A percentile compares a stretch with the other conserved stretches of the same genome.
These are phyloP conservation scores for Lamellibrachia satsuma DNA, from an alignment of 2,888 invertebrate species.

Conservation along the genomic window DNA sequence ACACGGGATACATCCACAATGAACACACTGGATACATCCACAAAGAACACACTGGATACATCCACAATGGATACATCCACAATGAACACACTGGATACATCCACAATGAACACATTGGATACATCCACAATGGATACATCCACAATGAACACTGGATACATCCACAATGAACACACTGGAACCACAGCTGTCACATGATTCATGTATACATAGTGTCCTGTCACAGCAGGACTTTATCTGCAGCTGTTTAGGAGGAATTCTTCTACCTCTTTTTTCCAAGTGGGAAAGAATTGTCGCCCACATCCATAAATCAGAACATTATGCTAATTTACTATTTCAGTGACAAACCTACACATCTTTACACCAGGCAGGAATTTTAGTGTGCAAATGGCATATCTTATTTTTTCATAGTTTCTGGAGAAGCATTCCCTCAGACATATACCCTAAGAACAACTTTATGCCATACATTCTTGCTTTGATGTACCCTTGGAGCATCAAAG, in stretches of 20 bases:
- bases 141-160: not conserved
- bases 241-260: not conserved
- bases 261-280: not conserved
- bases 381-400: not conserved
- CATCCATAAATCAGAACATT: not conserved
- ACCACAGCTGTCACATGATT: not conserved
- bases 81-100: not conserved
- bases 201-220: not conserved
- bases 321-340: not conserved
- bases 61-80: not conserved
- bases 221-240: not conserved
- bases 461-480: not conserved
- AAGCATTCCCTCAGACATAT: not conserved
- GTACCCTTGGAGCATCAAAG: not conserved
- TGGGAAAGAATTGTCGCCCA: not conserved
- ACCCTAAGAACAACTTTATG: not conserved
- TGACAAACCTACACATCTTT: not conserved
- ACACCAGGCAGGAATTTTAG: not conserved
- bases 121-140: not conserved
- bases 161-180: not conserved
- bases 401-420: not conserved
- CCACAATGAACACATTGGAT: not conserved
- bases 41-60: not conserved
- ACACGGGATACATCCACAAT: not conserved
- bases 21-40: not conserved